phyloP scores from a whole-genome alignment of 2,888 invertebrate species.

The Noctua pronuba region DNA sequence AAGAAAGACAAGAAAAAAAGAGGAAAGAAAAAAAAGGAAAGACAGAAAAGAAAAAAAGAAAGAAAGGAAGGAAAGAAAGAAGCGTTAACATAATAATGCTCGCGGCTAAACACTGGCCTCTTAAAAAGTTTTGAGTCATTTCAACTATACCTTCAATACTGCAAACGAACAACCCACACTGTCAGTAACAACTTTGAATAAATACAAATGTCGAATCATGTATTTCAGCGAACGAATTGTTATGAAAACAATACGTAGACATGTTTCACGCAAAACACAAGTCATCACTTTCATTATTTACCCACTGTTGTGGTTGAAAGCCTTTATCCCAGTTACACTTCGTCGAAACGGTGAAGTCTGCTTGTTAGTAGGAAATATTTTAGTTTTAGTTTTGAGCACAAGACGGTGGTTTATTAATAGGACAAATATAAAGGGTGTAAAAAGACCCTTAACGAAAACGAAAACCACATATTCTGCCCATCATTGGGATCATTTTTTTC shows the following conservation, averaged over 20 bases:
- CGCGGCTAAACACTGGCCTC: background rate
- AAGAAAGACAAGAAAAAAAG: too few relatives aligned
- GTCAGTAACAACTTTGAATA: background rate
- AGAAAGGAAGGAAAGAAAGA: background rate
- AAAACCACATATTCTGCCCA: too few relatives aligned
- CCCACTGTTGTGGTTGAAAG: slow-evolving; percentile 36
- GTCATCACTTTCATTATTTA: slow-evolving; percentile 52
- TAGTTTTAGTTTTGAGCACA: slow-evolving; percentile 12
- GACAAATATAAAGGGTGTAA: too few relatives aligned
- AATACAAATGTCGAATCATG: background rate
- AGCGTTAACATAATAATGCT: background rate
- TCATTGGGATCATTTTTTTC: too few relatives aligned
- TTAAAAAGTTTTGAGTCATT: background rate
- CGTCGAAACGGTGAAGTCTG: slow-evolving; percentile 48
- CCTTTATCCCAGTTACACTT: slow-evolving; percentile 39
- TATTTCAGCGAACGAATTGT: slow-evolving; percentile 6
- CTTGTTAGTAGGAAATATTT: slow-evolving; percentile 52
- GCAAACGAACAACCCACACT: background rate
- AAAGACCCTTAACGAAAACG: too few relatives aligned
- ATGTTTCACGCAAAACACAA: slow-evolving; percentile 36
- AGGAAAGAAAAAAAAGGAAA: too few relatives aligned
- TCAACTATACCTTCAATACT: background rate
- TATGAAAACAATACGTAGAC: slow-evolving; percentile 16
- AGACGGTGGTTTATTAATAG: slow-evolving; percentile 10
- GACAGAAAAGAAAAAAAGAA: too few relatives aligned